Base-by-base conservation (phyloP, 2,113 vertebrate species). In the Pseudopodoces humilis region DNA sequence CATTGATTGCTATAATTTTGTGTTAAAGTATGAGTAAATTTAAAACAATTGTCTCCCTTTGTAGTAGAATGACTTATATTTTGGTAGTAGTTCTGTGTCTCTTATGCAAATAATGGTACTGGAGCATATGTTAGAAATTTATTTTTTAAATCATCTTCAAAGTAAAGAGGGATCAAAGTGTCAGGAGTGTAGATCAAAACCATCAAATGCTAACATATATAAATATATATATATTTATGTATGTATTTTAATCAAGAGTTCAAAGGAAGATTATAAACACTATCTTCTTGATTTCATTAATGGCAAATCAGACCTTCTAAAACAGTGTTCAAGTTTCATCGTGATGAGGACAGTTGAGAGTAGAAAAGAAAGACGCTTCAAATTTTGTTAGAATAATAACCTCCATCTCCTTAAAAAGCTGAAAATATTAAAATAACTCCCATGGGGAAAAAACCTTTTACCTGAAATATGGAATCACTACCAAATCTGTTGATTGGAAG, bases 121-220 rank as follows among this genome's bases (percentile, higher is more conserved):
- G 88, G 64, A 91, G 59, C 82, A 76, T 81, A 93, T 86, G 63
- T 17, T 80, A 94, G 65, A 91, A 96, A 88, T 83, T 83, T 96
- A 31, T 83, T 93, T 85, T 97, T 84, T 44, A 92, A 97, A 90
- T 69, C 15, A 79, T 96, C 92, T 98, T 98, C 94, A 98, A 98
- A 98, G 92, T 89, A 50, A 94, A 83, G 60, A 63, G 56, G 89
- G 64, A 98, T 96, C 85, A 95, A 97, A 97, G 89, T 90, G 67
- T 92, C 94, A 94, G 70, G 60, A 79, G 30, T 74, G 69, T 95
- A 97, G 83, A 96, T 96, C 83, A 96, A 97, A 97, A 88, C 55
- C 69, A 83, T 69, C 44, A 96, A 88, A 93, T 74, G 14, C n/a
- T 92, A 46, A 68, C 53, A 49, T 55, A 46, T 94, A 95, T 43